Evolutionary conservation across 2,113 vertebrate genomes (phyloP).

Genomic region (Hiodon tergisus): DNA sequence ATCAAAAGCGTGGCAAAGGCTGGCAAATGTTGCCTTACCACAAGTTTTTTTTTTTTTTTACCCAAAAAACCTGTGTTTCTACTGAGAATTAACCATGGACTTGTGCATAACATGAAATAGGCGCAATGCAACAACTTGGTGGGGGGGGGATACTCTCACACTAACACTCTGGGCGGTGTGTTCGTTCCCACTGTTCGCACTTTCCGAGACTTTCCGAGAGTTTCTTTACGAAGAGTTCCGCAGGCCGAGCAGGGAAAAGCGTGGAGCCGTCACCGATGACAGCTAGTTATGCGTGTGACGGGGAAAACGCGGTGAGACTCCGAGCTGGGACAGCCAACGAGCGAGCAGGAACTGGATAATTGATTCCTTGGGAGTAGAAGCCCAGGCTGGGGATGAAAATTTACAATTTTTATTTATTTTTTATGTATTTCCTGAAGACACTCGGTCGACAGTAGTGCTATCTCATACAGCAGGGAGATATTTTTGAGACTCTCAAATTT

Average conservation of each 20-base stretch:
- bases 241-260: background rate
- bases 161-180: too few species aligned
- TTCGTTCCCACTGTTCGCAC: too few species aligned
- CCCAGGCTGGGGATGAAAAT: background rate
- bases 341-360: slow-evolving; percentile 12
- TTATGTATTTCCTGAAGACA: slow-evolving; percentile 1
- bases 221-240: too few species aligned
- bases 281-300: slow-evolving; percentile 20
- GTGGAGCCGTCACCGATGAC: background rate
- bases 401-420: background rate
- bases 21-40: too few species aligned
- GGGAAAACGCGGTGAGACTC: background rate
- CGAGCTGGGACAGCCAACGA: slow-evolving; percentile 1
- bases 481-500: background rate
- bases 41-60: too few species aligned
- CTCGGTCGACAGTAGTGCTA: background rate
- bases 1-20: too few species aligned
- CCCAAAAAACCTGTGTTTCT: too few species aligned
- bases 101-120: too few species aligned
- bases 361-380: slow-evolving; percentile 14
- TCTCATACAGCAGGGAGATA: background rate
- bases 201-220: too few species aligned
- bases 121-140: too few species aligned
- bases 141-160: too few species aligned
- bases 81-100: too few species aligned